phyloP scores from a whole-genome alignment of 2,113 vertebrate species.

The Agapornis roseicollis region DNA sequence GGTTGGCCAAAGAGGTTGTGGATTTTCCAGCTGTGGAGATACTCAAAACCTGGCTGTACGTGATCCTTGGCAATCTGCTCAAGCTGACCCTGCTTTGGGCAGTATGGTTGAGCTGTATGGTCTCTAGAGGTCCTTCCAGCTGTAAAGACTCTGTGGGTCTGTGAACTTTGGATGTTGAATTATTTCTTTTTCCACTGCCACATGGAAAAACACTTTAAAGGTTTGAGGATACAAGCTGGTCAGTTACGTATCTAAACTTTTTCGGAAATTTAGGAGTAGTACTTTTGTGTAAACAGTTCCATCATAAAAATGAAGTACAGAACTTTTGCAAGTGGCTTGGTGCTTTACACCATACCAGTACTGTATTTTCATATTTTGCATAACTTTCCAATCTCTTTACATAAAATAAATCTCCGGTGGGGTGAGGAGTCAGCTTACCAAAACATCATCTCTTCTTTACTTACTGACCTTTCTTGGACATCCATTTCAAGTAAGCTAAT shows the following conservation, averaged over 20 bases:
- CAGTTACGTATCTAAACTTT: background rate
- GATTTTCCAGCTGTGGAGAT: background rate
- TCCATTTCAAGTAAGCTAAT: background rate
- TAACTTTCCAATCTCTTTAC: background rate
- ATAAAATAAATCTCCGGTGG: background rate
- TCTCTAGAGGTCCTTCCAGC: background rate
- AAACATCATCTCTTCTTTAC: background rate
- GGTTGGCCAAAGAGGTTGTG: background rate
- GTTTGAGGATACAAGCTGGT: background rate
- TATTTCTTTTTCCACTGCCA: background rate
- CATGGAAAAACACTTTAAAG: background rate
- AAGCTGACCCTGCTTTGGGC: background rate
- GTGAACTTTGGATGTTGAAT: background rate
- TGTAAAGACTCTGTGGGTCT: background rate
- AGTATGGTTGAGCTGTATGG: background rate
- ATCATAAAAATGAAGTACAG: background rate
- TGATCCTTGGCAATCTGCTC: background rate
- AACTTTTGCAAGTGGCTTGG: background rate
- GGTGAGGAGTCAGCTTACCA: background rate
- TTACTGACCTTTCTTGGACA: background rate
- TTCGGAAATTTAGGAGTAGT: background rate
- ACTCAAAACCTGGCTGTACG: rapidly evolving
- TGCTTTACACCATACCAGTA: background rate
- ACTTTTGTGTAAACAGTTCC: background rate
- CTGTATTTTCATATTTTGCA: background rate